A percentile compares a stretch with the other conserved stretches of the same genome.
phyloP scores from a whole-genome alignment of 2,113 vertebrate genomes.

The Eleginops maclovinus region DNA sequence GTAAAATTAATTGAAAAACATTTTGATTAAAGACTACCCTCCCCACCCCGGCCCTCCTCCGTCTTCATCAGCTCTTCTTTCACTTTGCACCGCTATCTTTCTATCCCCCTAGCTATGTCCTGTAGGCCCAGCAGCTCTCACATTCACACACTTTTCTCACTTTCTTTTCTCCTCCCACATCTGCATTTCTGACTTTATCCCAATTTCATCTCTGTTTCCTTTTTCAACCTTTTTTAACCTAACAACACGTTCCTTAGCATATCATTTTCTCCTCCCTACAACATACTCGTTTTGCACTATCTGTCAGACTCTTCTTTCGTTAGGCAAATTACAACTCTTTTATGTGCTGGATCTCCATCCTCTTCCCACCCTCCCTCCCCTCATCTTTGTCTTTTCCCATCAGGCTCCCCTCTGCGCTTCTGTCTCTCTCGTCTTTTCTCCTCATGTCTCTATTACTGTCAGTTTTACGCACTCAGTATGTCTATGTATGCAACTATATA shows the following conservation, averaged over 20 bases:
- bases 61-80: slow-evolving; percentile 72
- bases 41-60: slow-evolving; percentile 60
- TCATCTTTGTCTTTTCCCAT: slow-evolving; percentile 74
- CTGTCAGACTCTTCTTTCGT: slow-evolving; percentile 64
- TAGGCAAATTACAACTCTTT: slow-evolving; percentile 77
- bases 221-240: slow-evolving; percentile 40
- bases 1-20: slow-evolving; percentile 85
- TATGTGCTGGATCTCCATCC: slow-evolving; percentile 58
- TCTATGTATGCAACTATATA: slow-evolving; percentile 34
- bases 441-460: slow-evolving; percentile 69
- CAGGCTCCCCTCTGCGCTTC: slow-evolving; percentile 67
- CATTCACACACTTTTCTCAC: slow-evolving; percentile 13
- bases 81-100: slow-evolving; percentile 13
- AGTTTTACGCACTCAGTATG: slow-evolving; percentile 49
- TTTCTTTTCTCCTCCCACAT: slow-evolving; percentile 34
- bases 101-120: slow-evolving; percentile 19
- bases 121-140: slow-evolving; percentile 11
- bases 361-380: slow-evolving; percentile 39
- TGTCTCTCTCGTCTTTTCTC: slow-evolving; percentile 63
- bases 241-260: slow-evolving; percentile 29
- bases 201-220: slow-evolving; percentile 47
- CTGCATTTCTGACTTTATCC: slow-evolving; percentile 45
- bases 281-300: slow-evolving; percentile 59
- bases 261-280: slow-evolving; percentile 55
- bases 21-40: slow-evolving; percentile 84